Percentiles rank a stretch among this genome's conserved stretches.
Conservation (phyloP, 2,888 invertebrate genomes). For the Chloromyia formosa region DNA sequence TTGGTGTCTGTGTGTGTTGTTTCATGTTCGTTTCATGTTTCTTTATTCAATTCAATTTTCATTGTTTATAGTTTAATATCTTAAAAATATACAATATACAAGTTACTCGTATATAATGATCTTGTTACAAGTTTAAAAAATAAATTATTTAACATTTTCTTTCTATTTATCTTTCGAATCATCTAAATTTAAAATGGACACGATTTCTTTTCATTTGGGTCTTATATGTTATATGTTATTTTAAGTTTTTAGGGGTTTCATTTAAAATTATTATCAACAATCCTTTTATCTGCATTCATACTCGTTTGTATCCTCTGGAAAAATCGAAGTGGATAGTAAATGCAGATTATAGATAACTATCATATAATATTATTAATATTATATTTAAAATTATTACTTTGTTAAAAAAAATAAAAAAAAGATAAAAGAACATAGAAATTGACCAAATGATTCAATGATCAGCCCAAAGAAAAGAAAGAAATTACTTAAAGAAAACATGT, state of each 20-base stretch:
- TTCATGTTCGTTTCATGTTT: background rate
- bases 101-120: background rate
- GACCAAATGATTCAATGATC: too few species aligned
- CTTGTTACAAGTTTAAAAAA: background rate
- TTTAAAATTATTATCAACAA: background rate
- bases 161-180: background rate
- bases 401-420: too few species aligned
- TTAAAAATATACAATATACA: conserved; percentile 6
- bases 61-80: conserved; percentile 1
- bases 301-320: background rate
- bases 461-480: too few species aligned
- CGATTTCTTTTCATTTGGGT: background rate
- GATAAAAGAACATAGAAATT: too few species aligned
- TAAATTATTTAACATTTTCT: background rate
- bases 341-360: too few species aligned
- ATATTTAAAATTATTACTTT: too few species aligned
- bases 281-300: background rate
- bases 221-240: background rate
- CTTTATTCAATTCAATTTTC: too few species aligned
- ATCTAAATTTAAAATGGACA: conserved; percentile 6
- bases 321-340: too few species aligned
- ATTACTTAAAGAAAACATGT: too few species aligned
- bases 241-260: background rate
- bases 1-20: background rate
- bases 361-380: too few species aligned